Percentiles rank a stretch among this genome's conserved stretches.
phyloP scores from a whole-genome alignment of 1,140 invertebrate genomes.

The Nomia melanderi region DNA sequence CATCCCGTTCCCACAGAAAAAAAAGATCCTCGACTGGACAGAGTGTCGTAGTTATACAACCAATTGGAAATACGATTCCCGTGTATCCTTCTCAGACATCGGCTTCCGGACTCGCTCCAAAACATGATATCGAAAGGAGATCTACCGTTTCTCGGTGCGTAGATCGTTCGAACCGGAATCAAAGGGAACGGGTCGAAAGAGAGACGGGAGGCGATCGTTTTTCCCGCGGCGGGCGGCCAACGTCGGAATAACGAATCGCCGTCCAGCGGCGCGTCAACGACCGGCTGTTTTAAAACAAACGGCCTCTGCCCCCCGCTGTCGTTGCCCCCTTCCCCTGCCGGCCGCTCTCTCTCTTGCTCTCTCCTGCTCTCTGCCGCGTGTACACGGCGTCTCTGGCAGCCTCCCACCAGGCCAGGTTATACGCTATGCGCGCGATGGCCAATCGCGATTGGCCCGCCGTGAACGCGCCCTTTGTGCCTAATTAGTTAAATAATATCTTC shows the following conservation, averaged over 20 bases:
- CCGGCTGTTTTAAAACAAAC: constrained; percentile 69
- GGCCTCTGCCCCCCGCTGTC: constrained; percentile 47
- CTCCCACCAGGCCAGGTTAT: constrained; percentile 47
- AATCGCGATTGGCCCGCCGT: constrained; percentile 71
- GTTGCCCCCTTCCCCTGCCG: not conserved
- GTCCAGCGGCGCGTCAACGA: constrained; percentile 66
- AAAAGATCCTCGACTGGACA: no score
- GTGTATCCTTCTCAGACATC: not conserved
- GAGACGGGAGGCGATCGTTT: constrained; percentile 34
- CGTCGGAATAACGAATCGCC: constrained; percentile 65
- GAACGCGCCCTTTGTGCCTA: constrained; percentile 79
- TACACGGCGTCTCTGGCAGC: not conserved
- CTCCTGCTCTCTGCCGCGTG: not conserved
- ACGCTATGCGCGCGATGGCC: constrained; percentile 55
- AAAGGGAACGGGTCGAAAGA: not conserved
- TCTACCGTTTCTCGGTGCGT: not conserved
- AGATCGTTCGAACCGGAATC: not conserved
- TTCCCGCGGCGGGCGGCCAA: constrained; percentile 34
- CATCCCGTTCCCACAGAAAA: no score
- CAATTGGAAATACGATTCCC: not conserved
- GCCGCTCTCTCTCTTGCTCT: not conserved
- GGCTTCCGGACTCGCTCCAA: not conserved
- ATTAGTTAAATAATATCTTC: constrained; percentile 81
- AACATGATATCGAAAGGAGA: constrained; percentile 4
- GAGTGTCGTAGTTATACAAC: not conserved